Evolutionary conservation across 2,888 invertebrate species (phyloP), one percentile per base, ranked within the genome.

Genomic region (Eupeodes luniger): DNA sequence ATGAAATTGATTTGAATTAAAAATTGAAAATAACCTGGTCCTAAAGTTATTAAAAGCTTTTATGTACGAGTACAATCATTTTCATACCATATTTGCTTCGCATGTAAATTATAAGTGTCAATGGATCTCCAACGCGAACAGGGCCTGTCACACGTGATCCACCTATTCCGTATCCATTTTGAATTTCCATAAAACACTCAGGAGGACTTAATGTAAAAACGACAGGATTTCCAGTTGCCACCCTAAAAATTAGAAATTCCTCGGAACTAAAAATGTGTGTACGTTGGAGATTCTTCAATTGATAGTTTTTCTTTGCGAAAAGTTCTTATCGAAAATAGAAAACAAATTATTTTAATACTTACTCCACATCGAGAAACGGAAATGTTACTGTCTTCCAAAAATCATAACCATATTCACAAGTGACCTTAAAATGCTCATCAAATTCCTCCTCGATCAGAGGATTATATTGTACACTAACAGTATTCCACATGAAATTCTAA

Each of bases 341-440:
- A 3, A 57, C 12, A 10, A 9, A 6, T 34, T 49, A 34, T 7
- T 4, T 14, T 11, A 16, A 27, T 36, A 96, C 98, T 96, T 94
- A 98, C 98, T 98, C 98, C 79, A 98, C 98, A 92, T 98, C 98
- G 80, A 98, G 94, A 93, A 98, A 98, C 1, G 98, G 98, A 94
- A 98, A 98, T 0, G 98, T 98, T 55, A 98, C 98, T 0, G 98
- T 98, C 94, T 98, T 98, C 98, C 98, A 98, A 94, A 98, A 98
- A 94, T 98, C 98, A 92, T 98, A 98, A 81, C 98, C 98, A 91
- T 98, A 98, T 94, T 98, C 98, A 94, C 98, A 98, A 61, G 98
- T 98, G 72, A 98, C 98, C 94, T 98, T 98, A 93, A 98, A 98
- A 92, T 98, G 98, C 91, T 98, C 98, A 93, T 98, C 98, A 94